phyloP scores from a whole-genome alignment of 2,113 vertebrate species.

The Upupa epops region DNA sequence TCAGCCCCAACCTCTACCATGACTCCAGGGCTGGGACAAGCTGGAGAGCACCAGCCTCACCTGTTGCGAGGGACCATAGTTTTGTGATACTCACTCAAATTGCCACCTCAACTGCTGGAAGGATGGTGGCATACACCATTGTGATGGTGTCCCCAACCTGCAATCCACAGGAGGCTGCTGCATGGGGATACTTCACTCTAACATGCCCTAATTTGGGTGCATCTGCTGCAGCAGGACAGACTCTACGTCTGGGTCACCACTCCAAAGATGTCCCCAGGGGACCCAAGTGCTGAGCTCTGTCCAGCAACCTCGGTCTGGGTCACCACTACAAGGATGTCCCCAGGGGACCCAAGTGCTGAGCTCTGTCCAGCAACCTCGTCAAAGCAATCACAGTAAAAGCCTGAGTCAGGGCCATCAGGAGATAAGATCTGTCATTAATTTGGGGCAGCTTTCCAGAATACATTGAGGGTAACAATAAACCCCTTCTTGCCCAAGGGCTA shows the following conservation, averaged over 20 bases:
- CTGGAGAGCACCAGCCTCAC: neutral
- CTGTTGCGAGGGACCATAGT: neutral
- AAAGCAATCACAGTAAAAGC: constrained; percentile 10
- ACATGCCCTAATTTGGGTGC: neutral
- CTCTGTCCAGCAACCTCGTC: neutral
- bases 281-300: neutral
- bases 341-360: neutral
- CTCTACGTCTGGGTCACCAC: rapidly evolving
- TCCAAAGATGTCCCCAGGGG: neutral
- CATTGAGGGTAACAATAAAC: neutral
- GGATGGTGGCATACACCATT: rapidly evolving
- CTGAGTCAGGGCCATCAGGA: constrained; percentile 16
- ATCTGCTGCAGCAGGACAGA: neutral
- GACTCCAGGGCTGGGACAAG: neutral
- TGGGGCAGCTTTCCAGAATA: neutral
- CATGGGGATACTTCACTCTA: neutral
- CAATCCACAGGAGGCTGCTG: neutral
- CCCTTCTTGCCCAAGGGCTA: neutral
- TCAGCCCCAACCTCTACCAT: rapidly evolving
- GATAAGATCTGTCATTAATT: neutral
- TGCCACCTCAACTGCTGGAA: neutral
- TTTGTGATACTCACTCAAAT: neutral
- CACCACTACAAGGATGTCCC: neutral
- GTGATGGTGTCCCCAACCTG: neutral
- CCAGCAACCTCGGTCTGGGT: neutral